Evolutionary conservation across 2,113 vertebrate genomes (phyloP).

Genomic region (Chloropsis cyanopogon): DNA sequence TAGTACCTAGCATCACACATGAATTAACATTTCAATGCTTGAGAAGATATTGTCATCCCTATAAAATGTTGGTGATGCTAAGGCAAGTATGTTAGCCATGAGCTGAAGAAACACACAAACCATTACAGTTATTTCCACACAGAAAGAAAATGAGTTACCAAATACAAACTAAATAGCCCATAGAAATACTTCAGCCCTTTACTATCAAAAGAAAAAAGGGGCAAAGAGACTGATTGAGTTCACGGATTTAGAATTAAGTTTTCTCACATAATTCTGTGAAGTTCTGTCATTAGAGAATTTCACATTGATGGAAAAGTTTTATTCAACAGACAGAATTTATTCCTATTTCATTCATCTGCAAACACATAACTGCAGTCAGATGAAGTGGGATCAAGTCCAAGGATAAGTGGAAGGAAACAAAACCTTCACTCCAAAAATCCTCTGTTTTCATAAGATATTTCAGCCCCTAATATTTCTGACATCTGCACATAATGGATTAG

Average conservation of each 20-base stretch:
- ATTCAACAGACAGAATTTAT: constrained; percentile 2
- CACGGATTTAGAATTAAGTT: background rate
- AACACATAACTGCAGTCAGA: background rate
- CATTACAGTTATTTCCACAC: background rate
- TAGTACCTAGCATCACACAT: background rate
- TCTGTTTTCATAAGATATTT: background rate
- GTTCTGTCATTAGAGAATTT: constrained; percentile 13
- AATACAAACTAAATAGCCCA: background rate
- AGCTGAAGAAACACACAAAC: background rate
- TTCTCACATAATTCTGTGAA: background rate
- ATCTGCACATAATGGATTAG: background rate
- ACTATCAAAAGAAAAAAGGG: background rate
- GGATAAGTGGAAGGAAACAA: background rate
- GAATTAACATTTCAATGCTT: background rate
- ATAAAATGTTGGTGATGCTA: background rate
- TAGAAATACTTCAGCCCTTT: background rate
- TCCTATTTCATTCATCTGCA: constrained; percentile 21
- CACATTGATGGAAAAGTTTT: constrained; percentile 3
- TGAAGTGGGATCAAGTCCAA: constrained; percentile 4
- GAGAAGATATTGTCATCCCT: background rate
- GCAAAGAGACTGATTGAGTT: background rate
- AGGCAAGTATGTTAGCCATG: background rate
- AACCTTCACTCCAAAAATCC: background rate
- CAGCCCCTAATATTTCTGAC: background rate
- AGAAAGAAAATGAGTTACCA: background rate